phyloP scores from a whole-genome alignment of 2,888 invertebrate species.

The Scrobipalpa costella region DNA sequence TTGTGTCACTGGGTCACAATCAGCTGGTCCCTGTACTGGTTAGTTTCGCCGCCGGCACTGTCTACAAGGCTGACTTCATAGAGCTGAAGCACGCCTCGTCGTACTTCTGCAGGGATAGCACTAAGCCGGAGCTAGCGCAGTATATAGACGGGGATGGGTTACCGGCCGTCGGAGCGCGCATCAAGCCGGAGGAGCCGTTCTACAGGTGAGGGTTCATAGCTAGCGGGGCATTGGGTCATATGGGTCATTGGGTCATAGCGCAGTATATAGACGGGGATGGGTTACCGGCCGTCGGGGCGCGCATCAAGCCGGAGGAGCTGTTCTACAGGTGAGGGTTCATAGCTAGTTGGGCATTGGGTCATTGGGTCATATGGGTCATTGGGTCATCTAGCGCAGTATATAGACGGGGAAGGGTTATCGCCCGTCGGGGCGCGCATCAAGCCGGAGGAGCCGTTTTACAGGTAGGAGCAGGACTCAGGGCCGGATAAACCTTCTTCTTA shows the following conservation, averaged over 20 bases:
- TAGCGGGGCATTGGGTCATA: conserved; percentile 50
- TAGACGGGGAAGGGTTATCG: conserved; percentile 95
- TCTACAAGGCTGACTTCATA: conserved; percentile 94
- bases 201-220: conserved; percentile 83
- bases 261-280: conserved; percentile 90
- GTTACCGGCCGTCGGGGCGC: conserved; percentile 90
- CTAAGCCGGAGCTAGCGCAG: conserved; percentile 69
- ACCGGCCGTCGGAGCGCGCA: conserved; percentile 88
- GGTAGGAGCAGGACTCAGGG: too few species aligned
- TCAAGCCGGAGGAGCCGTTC: conserved; percentile 85
- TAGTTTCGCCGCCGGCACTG: conserved; percentile 95
- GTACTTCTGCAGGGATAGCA: conserved; percentile 88
- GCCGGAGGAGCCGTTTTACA: too few species aligned
- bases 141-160: conserved; percentile 92
- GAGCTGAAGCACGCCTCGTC: conserved; percentile 83
- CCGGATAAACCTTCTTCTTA: too few species aligned
- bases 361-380: too few species aligned
- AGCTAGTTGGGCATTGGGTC: too few species aligned
- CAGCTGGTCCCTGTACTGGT: too few species aligned
- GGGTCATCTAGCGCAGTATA: conserved; percentile 69
- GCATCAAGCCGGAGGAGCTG: conserved; percentile 84
- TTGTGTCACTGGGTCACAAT: conserved; percentile 83
- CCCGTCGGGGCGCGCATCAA: too few species aligned
- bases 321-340: conserved; percentile 85
- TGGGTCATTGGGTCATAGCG: conserved; percentile 12